phyloP scores from a whole-genome alignment of 1,140 invertebrate genomes.

The Drosophila sturtevanti region DNA sequence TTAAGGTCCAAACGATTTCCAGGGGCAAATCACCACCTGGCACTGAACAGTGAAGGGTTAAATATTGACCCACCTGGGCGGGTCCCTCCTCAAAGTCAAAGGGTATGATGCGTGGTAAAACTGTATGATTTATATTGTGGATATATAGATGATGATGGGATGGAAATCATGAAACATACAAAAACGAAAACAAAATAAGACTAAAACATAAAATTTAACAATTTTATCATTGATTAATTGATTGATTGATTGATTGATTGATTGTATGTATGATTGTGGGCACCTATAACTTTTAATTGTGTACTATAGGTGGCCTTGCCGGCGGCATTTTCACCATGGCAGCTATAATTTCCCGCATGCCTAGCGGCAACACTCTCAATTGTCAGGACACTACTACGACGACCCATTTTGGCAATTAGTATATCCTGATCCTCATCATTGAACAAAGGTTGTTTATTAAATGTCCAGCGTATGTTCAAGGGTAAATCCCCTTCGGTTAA shows the following conservation, averaged over 20 bases:
- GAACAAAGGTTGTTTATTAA: slow-evolving; percentile 85
- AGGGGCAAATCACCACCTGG: slow-evolving; percentile 89
- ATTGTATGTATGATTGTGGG: no score
- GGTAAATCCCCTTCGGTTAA: slow-evolving; percentile 91
- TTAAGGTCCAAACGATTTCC: slow-evolving; percentile 88
- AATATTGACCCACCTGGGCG: slow-evolving; percentile 78
- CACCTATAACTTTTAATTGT: slow-evolving; percentile 83
- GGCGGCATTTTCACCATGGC: slow-evolving; percentile 89
- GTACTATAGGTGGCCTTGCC: slow-evolving; percentile 85
- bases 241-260: no score
- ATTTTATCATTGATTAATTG: neutral
- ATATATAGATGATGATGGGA: slow-evolving; percentile 27
- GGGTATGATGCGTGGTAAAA: slow-evolving; percentile 88
- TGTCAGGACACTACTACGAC: slow-evolving; percentile 87
- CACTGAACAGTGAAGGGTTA: slow-evolving; percentile 86
- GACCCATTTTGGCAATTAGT: slow-evolving; percentile 83
- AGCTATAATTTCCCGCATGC: slow-evolving; percentile 88
- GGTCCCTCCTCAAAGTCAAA: slow-evolving; percentile 84
- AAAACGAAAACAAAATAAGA: slow-evolving; percentile 47
- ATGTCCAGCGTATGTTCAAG: slow-evolving; percentile 90
- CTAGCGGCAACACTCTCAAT: slow-evolving; percentile 88
- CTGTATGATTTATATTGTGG: slow-evolving; percentile 82
- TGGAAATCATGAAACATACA: neutral
- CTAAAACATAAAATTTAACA: no score
- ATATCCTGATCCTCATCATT: slow-evolving; percentile 82